Conservation (phyloP, 2,797 vertebrate species). For the Coreius guichenoti region DNA sequence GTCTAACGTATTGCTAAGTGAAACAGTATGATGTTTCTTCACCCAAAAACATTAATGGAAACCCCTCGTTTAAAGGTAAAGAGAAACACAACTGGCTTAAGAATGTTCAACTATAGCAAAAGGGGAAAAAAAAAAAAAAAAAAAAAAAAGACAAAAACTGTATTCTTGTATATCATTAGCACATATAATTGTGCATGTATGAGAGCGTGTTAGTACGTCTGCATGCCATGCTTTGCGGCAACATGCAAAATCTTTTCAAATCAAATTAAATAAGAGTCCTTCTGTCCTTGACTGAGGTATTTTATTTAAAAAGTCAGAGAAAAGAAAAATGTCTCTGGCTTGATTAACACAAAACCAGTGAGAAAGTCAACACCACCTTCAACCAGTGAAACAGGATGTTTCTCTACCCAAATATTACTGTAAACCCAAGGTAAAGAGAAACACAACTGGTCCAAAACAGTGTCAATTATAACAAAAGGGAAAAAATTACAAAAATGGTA, state of each 20-base stretch:
- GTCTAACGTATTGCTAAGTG: background rate
- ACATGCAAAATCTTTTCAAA: background rate
- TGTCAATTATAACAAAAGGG: background rate
- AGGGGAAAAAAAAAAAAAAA: background rate
- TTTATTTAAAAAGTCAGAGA: background rate
- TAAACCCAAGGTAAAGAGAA: background rate
- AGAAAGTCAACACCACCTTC: background rate
- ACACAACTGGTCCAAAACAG: background rate
- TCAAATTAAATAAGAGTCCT: background rate
- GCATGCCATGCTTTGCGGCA: background rate
- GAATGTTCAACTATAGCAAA: background rate
- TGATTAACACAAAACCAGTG: background rate
- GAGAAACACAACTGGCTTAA: background rate
- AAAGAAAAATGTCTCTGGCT: background rate
- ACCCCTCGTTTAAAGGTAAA: background rate
- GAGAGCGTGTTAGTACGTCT: background rate
- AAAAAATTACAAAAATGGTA: background rate
- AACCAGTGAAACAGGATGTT: background rate
- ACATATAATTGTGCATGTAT: background rate
- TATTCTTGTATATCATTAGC: background rate
- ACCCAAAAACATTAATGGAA: background rate
- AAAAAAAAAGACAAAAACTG: fast-evolving
- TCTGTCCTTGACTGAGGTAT: background rate
- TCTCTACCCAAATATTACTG: background rate
- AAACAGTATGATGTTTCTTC: background rate